Evolutionary conservation across 2,113 vertebrate genomes (phyloP).

Genomic region (Gambusia affinis): DNA sequence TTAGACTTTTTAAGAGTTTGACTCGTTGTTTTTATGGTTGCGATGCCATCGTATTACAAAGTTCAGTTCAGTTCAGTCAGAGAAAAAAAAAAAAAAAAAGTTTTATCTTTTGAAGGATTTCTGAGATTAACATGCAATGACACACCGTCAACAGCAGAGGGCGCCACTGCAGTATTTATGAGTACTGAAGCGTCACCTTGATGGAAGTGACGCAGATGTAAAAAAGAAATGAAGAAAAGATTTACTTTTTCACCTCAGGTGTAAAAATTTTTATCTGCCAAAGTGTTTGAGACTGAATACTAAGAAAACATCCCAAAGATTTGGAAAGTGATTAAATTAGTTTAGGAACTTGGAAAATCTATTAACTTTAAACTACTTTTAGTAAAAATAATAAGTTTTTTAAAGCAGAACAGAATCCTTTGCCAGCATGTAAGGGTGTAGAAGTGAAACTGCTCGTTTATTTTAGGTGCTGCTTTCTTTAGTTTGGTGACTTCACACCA

Average conservation of each 20-base stretch:
- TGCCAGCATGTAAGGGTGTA: neutral
- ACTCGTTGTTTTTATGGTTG: neutral
- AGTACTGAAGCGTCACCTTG: no score
- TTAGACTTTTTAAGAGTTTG: neutral
- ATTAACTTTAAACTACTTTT: neutral
- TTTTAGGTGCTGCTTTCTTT: neutral
- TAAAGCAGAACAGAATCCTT: no score
- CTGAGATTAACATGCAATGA: neutral
- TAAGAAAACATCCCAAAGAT: no score
- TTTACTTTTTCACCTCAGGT: no score
- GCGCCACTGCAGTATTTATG: slow-evolving; percentile 21
- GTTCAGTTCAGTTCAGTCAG: neutral
- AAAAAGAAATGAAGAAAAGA: neutral
- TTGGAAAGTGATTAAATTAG: no score
- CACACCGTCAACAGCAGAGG: slow-evolving; percentile 12
- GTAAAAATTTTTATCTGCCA: no score
- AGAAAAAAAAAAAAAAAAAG: neutral
- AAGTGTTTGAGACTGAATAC: no score
- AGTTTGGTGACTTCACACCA: neutral
- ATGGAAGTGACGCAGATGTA: neutral
- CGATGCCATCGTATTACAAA: neutral
- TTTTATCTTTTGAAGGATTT: neutral
- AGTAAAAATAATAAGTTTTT: neutral
- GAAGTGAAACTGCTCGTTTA: neutral
- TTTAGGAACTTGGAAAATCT: neutral